phyloP scores from a whole-genome alignment of 2,113 vertebrate species.

The Phalacrocorax brasilianus region DNA sequence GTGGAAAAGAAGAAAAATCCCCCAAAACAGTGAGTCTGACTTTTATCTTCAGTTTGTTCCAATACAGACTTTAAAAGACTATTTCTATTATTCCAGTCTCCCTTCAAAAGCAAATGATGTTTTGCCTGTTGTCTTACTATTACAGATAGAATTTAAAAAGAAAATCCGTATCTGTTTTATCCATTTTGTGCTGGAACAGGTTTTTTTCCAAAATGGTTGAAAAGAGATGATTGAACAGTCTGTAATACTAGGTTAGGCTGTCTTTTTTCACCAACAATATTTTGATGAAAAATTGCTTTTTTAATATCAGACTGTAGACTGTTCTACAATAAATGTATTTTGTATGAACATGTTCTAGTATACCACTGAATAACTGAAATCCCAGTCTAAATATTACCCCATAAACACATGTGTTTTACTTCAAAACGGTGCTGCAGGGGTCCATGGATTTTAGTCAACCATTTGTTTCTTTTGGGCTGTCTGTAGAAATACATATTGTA shows the following conservation, averaged over 20 bases:
- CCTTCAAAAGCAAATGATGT: neutral
- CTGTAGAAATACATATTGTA: neutral
- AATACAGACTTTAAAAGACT: neutral
- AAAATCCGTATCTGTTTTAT: neutral
- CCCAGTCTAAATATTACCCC: neutral
- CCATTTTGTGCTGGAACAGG: accelerated
- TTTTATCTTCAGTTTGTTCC: neutral
- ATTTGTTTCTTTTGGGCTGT: neutral
- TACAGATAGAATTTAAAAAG: neutral
- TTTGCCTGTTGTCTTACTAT: neutral
- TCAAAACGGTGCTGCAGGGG: neutral
- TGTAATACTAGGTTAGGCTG: neutral
- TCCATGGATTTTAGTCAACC: neutral
- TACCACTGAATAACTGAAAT: neutral
- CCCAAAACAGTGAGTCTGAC: neutral
- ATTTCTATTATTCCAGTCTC: neutral
- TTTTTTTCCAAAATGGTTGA: neutral
- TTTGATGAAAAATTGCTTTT: neutral
- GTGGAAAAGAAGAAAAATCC: neutral
- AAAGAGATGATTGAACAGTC: neutral
- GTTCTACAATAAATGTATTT: neutral
- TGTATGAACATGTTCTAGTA: neutral
- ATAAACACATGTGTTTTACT: neutral
- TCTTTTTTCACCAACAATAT: neutral
- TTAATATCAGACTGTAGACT: neutral